Conservation (phyloP, 1,140 invertebrate species). For the Drosophila mayri region DNA sequence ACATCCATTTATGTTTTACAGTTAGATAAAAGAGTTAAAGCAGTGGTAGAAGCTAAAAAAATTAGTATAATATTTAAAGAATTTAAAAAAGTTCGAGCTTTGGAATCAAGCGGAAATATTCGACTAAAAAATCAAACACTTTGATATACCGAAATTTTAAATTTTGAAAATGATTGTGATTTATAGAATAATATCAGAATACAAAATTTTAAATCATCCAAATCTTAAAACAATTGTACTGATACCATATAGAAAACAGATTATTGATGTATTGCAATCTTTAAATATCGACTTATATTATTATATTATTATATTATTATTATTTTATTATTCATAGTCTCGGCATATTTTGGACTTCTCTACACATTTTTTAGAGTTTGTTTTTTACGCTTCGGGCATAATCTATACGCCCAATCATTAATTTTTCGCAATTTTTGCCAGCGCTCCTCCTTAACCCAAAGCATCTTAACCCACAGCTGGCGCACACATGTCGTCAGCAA, state of each 20-base stretch:
- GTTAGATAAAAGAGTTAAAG: not conserved
- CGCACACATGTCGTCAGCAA: conserved; percentile 68
- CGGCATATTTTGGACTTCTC: not conserved
- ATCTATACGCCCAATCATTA: conserved; percentile 53
- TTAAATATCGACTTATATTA: not conserved
- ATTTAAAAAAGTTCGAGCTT: too few species aligned
- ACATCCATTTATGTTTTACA: conserved; percentile 7
- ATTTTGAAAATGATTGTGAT: too few species aligned
- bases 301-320: too few species aligned
- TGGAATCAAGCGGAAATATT: not conserved
- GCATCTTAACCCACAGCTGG: conserved; percentile 57
- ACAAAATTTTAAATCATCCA: too few species aligned
- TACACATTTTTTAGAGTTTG: not conserved
- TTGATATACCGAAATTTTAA: too few species aligned
- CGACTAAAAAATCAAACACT: too few species aligned
- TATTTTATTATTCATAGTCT: too few species aligned
- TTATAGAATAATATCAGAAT: too few species aligned
- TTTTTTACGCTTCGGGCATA: conserved; percentile 12
- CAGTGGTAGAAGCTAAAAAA: not conserved
- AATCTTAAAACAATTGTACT: too few species aligned
- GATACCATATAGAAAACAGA: too few species aligned
- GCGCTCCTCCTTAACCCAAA: conserved; percentile 7
- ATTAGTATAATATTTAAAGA: too few species aligned
- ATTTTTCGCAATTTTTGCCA: conserved; percentile 46
- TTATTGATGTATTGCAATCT: not conserved